Conservation (phyloP, 2,797 vertebrate species). For the Pelodytes ibericus region DNA sequence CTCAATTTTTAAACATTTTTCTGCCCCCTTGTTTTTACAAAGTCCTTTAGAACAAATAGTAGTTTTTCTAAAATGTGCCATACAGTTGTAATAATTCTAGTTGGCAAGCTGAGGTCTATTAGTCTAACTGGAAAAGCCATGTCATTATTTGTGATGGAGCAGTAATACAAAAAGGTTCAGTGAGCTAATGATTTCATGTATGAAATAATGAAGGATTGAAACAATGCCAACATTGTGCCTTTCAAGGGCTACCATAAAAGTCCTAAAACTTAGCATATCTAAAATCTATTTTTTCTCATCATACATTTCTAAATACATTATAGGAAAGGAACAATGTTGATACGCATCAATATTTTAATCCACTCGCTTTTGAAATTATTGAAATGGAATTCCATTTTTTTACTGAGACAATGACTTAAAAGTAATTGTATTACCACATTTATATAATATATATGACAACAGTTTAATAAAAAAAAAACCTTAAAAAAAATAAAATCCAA, state of each 20-base stretch:
- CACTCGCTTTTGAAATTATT: too few relatives aligned
- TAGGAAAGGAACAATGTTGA: too few relatives aligned
- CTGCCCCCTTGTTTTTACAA: conserved; percentile 26
- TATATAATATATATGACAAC: too few relatives aligned
- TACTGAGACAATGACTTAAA: too few relatives aligned
- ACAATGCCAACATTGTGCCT: conserved; percentile 18
- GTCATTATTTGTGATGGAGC: conserved; percentile 29
- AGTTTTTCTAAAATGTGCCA: conserved; percentile 16
- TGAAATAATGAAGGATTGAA: conserved; percentile 12
- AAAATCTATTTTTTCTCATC: neutral
- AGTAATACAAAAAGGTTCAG: conserved; percentile 32
- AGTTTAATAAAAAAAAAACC: too few relatives aligned
- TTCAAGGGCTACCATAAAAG: neutral
- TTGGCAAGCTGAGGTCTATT: conserved; percentile 43
- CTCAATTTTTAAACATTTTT: conserved; percentile 24
- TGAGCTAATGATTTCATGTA: conserved; percentile 22
- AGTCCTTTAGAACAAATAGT: conserved; percentile 28
- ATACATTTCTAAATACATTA: neutral
- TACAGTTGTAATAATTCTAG: conserved; percentile 29
- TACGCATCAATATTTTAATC: too few relatives aligned
- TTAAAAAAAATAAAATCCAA: too few relatives aligned
- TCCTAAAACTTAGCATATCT: neutral
- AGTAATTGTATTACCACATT: too few relatives aligned
- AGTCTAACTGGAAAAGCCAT: conserved; percentile 36
- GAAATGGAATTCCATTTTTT: too few relatives aligned